Percentiles rank a stretch among this genome's conserved stretches.
Conservation (phyloP, 2,113 vertebrate species). For the Leptobrachium leishanense region DNA sequence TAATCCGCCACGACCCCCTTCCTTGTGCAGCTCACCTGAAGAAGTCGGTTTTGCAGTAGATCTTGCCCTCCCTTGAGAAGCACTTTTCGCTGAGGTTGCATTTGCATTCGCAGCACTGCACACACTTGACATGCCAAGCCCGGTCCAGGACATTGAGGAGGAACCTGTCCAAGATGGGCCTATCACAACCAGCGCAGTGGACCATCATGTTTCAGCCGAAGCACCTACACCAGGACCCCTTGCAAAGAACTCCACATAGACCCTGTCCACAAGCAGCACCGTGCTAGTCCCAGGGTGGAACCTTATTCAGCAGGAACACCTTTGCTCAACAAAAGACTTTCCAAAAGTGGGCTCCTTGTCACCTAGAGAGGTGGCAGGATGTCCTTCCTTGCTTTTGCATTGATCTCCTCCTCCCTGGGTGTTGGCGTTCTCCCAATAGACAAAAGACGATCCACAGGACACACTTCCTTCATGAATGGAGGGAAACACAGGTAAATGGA, state of each 20-base stretch:
- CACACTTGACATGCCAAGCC: conserved; percentile 95
- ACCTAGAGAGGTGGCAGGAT: not conserved
- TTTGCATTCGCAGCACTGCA: conserved; percentile 95
- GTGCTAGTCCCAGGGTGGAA: not conserved
- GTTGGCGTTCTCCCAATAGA: not conserved
- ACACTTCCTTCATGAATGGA: conserved; percentile 19
- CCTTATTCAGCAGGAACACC: not conserved
- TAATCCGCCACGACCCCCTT: too few relatives aligned
- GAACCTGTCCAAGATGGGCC: conserved; percentile 94
- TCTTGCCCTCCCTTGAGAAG: conserved; percentile 94
- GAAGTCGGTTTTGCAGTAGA: conserved; percentile 96
- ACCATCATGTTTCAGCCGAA: conserved; percentile 87
- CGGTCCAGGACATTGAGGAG: conserved; percentile 92
- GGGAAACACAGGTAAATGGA: not conserved
- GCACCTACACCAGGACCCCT: conserved; percentile 24
- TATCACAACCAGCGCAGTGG: conserved; percentile 94
- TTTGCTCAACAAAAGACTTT: not conserved
- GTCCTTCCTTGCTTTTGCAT: not conserved
- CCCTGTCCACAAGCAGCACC: not conserved
- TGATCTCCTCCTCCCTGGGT: conserved; percentile 5
- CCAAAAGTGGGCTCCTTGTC: not conserved
- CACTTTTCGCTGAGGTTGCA: conserved; percentile 95
- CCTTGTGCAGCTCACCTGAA: conserved; percentile 82
- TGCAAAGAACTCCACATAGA: conserved; percentile 36
- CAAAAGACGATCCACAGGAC: not conserved